phyloP scores from a whole-genome alignment of 2,888 invertebrate genomes.

The Drosophila prostipennis region DNA sequence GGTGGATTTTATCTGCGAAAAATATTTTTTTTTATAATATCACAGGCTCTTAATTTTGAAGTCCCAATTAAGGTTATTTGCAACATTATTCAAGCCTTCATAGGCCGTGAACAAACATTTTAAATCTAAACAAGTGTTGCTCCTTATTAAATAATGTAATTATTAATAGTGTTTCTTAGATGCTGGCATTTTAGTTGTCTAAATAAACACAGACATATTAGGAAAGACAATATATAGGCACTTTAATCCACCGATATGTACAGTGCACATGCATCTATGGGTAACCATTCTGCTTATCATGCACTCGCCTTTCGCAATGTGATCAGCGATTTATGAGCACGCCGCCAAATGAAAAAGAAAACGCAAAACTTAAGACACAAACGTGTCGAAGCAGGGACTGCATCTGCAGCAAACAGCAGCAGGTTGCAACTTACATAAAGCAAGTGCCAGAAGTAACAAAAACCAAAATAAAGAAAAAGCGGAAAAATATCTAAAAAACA shows the following conservation, averaged over 20 bases:
- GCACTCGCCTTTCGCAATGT: conserved; percentile 54
- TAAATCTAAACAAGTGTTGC: too few relatives aligned
- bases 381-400: conserved; percentile 46
- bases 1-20: too few relatives aligned
- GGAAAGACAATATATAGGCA: not conserved
- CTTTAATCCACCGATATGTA: conserved; percentile 1
- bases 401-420: conserved; percentile 17
- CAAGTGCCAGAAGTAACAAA: conserved; percentile 36
- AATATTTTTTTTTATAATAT: too few relatives aligned
- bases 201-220: not conserved
- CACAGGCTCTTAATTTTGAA: too few relatives aligned
- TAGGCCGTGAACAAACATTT: too few relatives aligned
- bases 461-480: conserved; percentile 16
- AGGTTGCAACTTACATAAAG: conserved; percentile 62
- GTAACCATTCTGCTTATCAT: conserved; percentile 65
- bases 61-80: too few relatives aligned
- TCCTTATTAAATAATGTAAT: too few relatives aligned
- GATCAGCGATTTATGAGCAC: conserved; percentile 22
- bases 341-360: conserved; percentile 39
- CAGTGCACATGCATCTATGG: conserved; percentile 4
- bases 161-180: too few relatives aligned
- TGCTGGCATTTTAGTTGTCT: too few relatives aligned
- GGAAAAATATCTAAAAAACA: conserved; percentile 39
- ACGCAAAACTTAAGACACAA: conserved; percentile 68
- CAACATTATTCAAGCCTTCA: too few relatives aligned